phyloP scores from a whole-genome alignment of 1,140 invertebrate species.

The Halictus rubicundus region DNA sequence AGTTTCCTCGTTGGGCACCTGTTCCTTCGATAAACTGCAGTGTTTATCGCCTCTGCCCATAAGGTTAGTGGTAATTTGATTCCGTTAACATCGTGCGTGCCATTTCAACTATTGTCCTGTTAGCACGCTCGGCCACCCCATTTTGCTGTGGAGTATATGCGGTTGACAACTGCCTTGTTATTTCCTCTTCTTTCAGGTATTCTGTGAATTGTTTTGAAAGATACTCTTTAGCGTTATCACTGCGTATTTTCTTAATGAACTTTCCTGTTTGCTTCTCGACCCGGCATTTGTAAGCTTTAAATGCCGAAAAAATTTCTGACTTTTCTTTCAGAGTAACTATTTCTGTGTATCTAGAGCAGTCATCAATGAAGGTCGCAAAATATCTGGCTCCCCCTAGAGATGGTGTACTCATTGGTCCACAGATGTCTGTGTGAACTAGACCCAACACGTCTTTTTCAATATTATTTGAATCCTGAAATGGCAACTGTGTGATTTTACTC shows the following conservation, averaged over 20 bases:
- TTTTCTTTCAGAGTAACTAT: slow-evolving; percentile 52
- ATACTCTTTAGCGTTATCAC: slow-evolving; percentile 17
- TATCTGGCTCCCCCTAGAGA: slow-evolving; percentile 33
- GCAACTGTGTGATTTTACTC: slow-evolving; percentile 14
- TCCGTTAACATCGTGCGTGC: not conserved
- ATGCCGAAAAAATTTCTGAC: not conserved
- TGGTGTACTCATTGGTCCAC: slow-evolving; percentile 42
- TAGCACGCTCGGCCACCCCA: not conserved
- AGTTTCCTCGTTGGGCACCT: slow-evolving; percentile 21
- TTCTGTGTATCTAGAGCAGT: not conserved
- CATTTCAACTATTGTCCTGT: slow-evolving; percentile 24
- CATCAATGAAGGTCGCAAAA: slow-evolving; percentile 20
- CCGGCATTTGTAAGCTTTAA: not conserved
- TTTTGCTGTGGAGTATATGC: slow-evolving; percentile 9
- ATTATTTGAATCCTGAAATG: not conserved
- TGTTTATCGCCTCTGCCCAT: slow-evolving; percentile 18
- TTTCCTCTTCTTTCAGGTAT: slow-evolving; percentile 10
- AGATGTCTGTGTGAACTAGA: slow-evolving; percentile 12
- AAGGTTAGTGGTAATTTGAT: not conserved
- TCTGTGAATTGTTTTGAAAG: not conserved
- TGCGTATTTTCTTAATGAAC: slow-evolving; percentile 5
- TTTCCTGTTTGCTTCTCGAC: not conserved
- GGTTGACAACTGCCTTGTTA: slow-evolving; percentile 2
- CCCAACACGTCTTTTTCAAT: not conserved
- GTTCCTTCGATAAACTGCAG: slow-evolving; percentile 2